These are phyloP conservation scores for Yponomeuta plumbellus DNA, from an alignment of 2,888 invertebrate genomes.

Conservation along the genomic window DNA sequence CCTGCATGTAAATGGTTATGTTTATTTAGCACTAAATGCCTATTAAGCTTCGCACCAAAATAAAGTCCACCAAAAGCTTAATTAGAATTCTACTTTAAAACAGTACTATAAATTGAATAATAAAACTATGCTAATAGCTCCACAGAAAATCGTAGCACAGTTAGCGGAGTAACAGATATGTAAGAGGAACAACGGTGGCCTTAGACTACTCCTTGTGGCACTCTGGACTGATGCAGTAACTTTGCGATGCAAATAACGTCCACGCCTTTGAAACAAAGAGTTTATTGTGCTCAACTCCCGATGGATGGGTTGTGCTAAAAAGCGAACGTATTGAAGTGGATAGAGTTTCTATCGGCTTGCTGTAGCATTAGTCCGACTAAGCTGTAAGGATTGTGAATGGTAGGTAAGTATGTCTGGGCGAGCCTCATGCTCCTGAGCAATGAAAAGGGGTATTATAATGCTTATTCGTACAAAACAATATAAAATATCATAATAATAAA, in stretches of 20 bases:
- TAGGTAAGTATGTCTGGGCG: too few species aligned
- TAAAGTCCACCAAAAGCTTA: not conserved
- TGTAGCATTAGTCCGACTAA: not conserved
- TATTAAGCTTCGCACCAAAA: not conserved
- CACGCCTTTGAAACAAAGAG: not conserved
- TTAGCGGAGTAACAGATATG: not conserved
- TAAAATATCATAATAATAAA: too few species aligned
- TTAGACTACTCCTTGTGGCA: not conserved
- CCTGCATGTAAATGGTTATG: too few species aligned
- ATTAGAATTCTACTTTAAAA: not conserved
- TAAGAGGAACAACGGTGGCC: not conserved
- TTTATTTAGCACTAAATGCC: too few species aligned
- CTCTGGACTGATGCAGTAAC: slow-evolving; percentile 3
- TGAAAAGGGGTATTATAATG: too few species aligned
- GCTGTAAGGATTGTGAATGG: too few species aligned
- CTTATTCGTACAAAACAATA: too few species aligned
- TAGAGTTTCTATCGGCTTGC: not conserved
- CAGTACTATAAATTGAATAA: not conserved
- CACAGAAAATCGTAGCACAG: not conserved
- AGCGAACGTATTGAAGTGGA: not conserved
- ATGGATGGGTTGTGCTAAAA: not conserved
- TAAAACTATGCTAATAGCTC: slow-evolving; percentile 1
- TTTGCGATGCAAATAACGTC: not conserved
- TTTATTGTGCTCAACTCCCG: not conserved
- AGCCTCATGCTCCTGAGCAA: too few species aligned